phyloP scores from a whole-genome alignment of 2,113 vertebrate genomes.

The Channa maculata region DNA sequence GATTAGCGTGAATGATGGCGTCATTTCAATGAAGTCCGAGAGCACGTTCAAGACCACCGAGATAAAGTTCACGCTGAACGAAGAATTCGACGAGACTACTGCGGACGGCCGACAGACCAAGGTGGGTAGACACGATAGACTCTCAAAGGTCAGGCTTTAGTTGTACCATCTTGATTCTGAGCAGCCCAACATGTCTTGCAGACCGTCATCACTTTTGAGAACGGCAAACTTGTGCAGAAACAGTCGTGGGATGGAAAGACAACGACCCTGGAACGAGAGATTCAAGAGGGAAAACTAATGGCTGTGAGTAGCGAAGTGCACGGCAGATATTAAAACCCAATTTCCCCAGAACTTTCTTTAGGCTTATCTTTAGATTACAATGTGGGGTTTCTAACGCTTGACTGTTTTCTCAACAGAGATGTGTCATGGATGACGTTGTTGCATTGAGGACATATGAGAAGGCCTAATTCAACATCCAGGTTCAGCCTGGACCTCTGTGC shows the following conservation, averaged over 20 bases:
- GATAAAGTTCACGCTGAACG: slow-evolving; percentile 88
- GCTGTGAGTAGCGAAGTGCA: slow-evolving; percentile 60
- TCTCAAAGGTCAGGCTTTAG: too few species aligned
- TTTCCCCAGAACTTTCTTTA: too few species aligned
- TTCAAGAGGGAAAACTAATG: slow-evolving; percentile 70
- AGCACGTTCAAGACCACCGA: slow-evolving; percentile 89
- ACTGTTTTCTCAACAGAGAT: slow-evolving; percentile 83
- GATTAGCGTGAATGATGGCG: slow-evolving; percentile 86
- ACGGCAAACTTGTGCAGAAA: slow-evolving; percentile 75
- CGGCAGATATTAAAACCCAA: too few species aligned
- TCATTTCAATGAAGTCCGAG: slow-evolving; percentile 86
- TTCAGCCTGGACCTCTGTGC: background rate
- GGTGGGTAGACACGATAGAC: slow-evolving; percentile 69
- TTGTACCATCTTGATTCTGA: too few species aligned
- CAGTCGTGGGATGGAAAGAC: slow-evolving; percentile 67
- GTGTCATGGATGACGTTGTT: slow-evolving; percentile 85
- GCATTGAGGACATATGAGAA: slow-evolving; percentile 88
- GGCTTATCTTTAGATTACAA: too few species aligned
- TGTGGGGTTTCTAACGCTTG: background rate
- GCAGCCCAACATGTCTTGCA: slow-evolving; percentile 44
- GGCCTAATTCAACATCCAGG: slow-evolving; percentile 63
- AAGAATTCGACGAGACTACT: slow-evolving; percentile 91
- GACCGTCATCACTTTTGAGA: slow-evolving; percentile 84
- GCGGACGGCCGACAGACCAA: slow-evolving; percentile 89
- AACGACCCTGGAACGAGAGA: slow-evolving; percentile 57